Conservation (phyloP, 2,113 vertebrate genomes). For the Alaudala cheleensis region DNA sequence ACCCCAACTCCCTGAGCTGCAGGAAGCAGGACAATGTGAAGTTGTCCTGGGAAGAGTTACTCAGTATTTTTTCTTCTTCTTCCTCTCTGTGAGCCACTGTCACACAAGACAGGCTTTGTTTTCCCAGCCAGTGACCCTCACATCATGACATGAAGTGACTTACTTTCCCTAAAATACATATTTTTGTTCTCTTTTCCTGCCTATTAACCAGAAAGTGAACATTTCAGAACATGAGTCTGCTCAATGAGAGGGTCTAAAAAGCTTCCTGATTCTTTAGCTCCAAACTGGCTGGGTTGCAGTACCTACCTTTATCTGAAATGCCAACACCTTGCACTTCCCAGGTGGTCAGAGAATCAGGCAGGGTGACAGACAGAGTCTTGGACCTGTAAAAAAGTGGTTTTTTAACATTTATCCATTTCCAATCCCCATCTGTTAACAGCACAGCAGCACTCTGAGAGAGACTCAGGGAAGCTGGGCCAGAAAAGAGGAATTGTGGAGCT, state of each 20-base stretch:
- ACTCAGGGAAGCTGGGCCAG: background rate
- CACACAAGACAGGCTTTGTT: background rate
- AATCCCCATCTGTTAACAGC: background rate
- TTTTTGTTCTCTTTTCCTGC: background rate
- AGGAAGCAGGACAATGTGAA: background rate
- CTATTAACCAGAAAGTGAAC: background rate
- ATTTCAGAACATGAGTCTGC: background rate
- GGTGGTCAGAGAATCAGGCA: conserved; percentile 92
- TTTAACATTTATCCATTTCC: background rate
- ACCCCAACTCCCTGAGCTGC: background rate
- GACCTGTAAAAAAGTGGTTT: conserved; percentile 44
- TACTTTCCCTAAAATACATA: background rate
- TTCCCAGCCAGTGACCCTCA: background rate
- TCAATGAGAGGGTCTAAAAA: background rate
- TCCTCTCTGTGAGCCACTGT: background rate
- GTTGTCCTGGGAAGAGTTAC: background rate
- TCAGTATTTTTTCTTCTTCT: background rate
- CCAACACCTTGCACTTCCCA: conserved; percentile 90
- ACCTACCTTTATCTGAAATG: conserved; percentile 84
- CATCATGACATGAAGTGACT: background rate
- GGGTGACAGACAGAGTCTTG: conserved; percentile 40
- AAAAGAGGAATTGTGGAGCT: background rate
- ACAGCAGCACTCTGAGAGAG: background rate
- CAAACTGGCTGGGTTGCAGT: background rate
- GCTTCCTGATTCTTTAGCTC: background rate